Base-by-base conservation (phyloP, 1,140 invertebrate species). In the Leucophenga varia region DNA sequence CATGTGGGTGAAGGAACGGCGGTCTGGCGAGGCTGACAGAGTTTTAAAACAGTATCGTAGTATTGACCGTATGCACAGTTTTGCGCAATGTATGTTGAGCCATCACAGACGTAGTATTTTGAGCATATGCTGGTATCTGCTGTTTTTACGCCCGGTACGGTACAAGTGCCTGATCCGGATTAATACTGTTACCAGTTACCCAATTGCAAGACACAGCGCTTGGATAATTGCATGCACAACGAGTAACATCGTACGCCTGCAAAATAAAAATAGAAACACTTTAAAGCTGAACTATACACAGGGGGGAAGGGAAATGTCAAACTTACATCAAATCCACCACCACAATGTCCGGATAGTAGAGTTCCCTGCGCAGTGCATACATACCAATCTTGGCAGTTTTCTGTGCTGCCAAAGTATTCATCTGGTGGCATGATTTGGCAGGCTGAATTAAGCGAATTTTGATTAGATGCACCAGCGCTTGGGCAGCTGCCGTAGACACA, bases 11-110 rank as follows among this genome's bases (percentile, higher is more conserved):
- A 31, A 7, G 43, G 32, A 22, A 17, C 21, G 21, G 48, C 41
- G 9, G n/a, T 4, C 31, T 32, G 42, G n/a, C 48, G 48, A 16
- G n/a, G 1, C 18, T 20, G n/a, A 40, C 48, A 50, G 9, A 12
- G 7, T 18, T 14, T 13, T 10, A 10, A 13, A 19, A 14, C 18
- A 8, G n/a, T 22, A 17, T 50, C 48, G 8, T 16, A 50, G 19
- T 34, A 50, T 3, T 22, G 10, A 19, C 21, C 16, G n/a, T 3
- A 13, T 5, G 3, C 3, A 18, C 48, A 50, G 1, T 14, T 16
- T 3, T 43, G 12, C 5, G 3, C 10, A 1, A 0, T 21, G 31
- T 34, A 44, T 17, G 4, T 12, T 19, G 10, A n/a, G 3, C 25
- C 19, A 8, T 8, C 9, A 32, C 47, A 49, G 12, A 9, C 18